Evolutionary conservation across 92 coral and sea anemone genomes (phyloP), one percentile per base, ranked within the genome.

Genomic region (Phenganax subtilis): DNA sequence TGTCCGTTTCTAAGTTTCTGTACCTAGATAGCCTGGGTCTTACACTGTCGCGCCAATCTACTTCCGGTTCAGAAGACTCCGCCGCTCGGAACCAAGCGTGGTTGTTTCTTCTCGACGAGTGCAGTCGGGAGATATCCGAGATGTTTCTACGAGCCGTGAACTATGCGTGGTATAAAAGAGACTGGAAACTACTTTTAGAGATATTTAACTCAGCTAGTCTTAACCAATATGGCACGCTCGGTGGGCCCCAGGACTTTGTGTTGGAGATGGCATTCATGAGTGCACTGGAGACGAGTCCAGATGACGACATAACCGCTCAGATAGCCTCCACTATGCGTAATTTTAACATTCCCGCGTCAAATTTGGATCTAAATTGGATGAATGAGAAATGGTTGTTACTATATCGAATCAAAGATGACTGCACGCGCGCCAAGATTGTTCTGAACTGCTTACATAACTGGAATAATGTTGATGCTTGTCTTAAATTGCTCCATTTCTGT

Each of bases 341-440:
- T 51, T 82, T 88, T 25, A 85, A 81, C 30, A 85, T 96, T 55
- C 93, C 93, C 1, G 85, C 86, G 55, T 70, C 93, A 12, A 90
- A 90, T 47, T 87, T 87, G 54, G 59, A 89, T 70, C 92, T 87
- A 67, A 85, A 85, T 55, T 88, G 96, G 87, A 88, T 84, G 57
- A 86, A 89, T 78, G 89, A 89, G 56, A 94, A 90, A 8, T 92
- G 97, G 96, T 84, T 84, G 77, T 81, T 96, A 53, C 71, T 96
- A 68, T 86, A 89, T 15, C 94, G 85, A 66, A 83, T 96, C 58
- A 86, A 83, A 74, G 87, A 92, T 63, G 77, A 87, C 56, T 89
- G 90, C 44, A 89, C 86, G 47, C 71, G 93, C 6, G 90, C 97
- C 3, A 81, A 85, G 84, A 82, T 96, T n/a, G 97, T 90, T 14